Percentiles rank a stretch among this genome's conserved stretches.
Evolutionary conservation across 2,113 vertebrate species (phyloP).

Genomic region (Phylloscopus trochilus): DNA sequence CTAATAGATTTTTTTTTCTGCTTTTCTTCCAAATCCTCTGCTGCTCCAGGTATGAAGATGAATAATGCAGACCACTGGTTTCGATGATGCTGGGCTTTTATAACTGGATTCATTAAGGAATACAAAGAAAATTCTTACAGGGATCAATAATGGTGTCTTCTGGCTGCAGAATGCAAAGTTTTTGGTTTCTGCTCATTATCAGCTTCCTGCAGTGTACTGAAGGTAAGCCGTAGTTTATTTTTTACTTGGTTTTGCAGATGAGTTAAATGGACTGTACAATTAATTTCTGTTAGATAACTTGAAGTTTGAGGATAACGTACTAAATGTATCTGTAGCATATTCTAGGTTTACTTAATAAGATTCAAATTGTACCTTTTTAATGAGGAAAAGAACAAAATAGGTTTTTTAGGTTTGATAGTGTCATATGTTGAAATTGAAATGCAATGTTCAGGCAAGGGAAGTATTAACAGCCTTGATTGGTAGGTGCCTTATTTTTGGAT

Average conservation of each 20-base stretch:
- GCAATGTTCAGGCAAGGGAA: not conserved
- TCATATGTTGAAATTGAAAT: not conserved
- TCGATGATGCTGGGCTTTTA: constrained; percentile 84
- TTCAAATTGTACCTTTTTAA: not conserved
- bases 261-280: not conserved
- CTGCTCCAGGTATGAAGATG: constrained; percentile 85
- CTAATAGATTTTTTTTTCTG: constrained; percentile 62
- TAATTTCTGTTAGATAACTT: not conserved
- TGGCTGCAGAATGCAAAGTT: constrained; percentile 90
- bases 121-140: constrained; percentile 83
- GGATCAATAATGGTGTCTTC: constrained; percentile 90
- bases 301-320: not conserved
- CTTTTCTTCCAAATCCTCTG: constrained; percentile 38
- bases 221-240: constrained; percentile 80
- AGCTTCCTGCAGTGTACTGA: constrained; percentile 90
- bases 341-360: not conserved
- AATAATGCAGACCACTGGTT: constrained; percentile 86
- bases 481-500: not conserved
- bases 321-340: not conserved
- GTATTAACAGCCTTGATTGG: not conserved
- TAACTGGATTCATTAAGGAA: constrained; percentile 86
- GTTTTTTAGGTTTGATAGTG: not conserved
- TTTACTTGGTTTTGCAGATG: not conserved
- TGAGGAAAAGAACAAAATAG: not conserved
- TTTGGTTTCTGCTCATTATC: constrained; percentile 93